Conservation (phyloP, 2,888 invertebrate genomes). For the Mystacides longicornis region DNA sequence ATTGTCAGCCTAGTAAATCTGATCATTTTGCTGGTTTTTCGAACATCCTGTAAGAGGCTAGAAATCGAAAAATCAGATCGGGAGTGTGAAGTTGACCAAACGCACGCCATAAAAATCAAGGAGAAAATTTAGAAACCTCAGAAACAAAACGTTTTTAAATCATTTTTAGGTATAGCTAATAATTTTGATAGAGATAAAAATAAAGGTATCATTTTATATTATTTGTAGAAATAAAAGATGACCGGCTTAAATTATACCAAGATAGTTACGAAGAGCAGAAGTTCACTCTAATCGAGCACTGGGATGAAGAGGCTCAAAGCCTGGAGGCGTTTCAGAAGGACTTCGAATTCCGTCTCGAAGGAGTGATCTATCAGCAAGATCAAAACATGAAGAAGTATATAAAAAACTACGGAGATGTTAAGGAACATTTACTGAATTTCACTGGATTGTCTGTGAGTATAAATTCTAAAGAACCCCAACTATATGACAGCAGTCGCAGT, state of each 20-base stretch:
- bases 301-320: constrained; percentile 48
- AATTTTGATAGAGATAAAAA: too few species aligned
- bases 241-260: constrained; percentile 50
- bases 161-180: too few species aligned
- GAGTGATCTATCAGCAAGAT: constrained; percentile 52
- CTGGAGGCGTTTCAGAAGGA: constrained; percentile 45
- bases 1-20: too few species aligned
- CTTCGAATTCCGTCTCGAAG: constrained; percentile 51
- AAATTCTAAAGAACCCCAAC: background rate
- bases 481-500: too few species aligned
- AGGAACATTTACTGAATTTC: constrained; percentile 41
- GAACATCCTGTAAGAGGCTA: too few species aligned
- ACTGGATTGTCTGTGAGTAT: constrained; percentile 38
- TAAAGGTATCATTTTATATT: too few species aligned
- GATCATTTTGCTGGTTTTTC: too few species aligned
- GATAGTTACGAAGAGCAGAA: constrained; percentile 51
- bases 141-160: too few species aligned
- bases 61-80: too few species aligned
- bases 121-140: too few species aligned
- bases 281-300: constrained; percentile 44
- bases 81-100: too few species aligned
- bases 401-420: constrained; percentile 28
- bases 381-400: constrained; percentile 36
- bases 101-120: too few species aligned
- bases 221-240: constrained; percentile 51